A percentile compares a stretch with the other conserved stretches of the same genome.
These are phyloP conservation scores for Aporrectodea caliginosa DNA, from an alignment of 1,140 invertebrate species.

Conservation along the genomic window DNA sequence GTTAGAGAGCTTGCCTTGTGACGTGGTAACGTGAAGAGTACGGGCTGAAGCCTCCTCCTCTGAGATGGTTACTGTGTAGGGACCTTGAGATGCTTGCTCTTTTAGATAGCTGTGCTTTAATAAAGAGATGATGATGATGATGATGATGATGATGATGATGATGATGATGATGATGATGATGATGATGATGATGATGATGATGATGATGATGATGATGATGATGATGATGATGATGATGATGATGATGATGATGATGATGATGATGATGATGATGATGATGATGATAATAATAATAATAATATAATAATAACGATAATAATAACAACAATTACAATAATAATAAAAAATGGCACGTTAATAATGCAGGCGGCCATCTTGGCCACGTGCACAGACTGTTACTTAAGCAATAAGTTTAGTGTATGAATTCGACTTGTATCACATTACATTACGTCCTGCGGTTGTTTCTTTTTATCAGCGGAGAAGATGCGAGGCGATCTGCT, in stretches of 20 bases:
- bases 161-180: slow-evolving; percentile 3
- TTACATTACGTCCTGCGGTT: too few relatives aligned
- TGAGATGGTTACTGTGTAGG: background rate
- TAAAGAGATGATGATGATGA: background rate
- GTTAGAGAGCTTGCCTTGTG: background rate
- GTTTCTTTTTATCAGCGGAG: slow-evolving; percentile 7
- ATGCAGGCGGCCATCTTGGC: too few relatives aligned
- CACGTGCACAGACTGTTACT: too few relatives aligned
- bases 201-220: background rate
- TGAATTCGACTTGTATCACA: too few relatives aligned
- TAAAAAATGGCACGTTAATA: too few relatives aligned
- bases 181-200: background rate
- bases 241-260: background rate
- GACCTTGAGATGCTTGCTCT: background rate
- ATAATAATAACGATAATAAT: too few relatives aligned
- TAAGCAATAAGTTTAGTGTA: too few relatives aligned
- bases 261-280: slow-evolving; percentile 2
- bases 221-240: background rate
- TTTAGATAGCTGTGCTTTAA: background rate
- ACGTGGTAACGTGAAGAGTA: background rate
- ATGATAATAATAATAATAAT: background rate
- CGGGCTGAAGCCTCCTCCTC: background rate
- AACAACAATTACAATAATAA: too few relatives aligned
- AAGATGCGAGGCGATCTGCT: background rate
- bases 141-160: slow-evolving; percentile 2